These are phyloP conservation scores for Pristionchus pacificus DNA, from an alignment of 1,140 invertebrate genomes.

Conservation along the genomic window DNA sequence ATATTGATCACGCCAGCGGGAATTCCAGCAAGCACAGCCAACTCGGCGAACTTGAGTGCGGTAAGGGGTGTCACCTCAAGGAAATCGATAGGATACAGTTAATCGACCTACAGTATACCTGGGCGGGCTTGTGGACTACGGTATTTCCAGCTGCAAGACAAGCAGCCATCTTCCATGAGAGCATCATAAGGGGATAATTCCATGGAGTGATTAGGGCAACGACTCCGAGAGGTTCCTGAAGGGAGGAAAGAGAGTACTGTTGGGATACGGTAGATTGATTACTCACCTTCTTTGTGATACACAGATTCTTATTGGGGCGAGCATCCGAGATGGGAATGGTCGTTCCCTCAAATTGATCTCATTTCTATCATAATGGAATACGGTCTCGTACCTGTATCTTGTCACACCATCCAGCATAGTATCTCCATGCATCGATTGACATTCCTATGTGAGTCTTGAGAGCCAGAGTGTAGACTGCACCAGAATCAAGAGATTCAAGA, in stretches of 20 bases:
- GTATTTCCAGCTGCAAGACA: conserved; percentile 68
- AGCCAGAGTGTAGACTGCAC: conserved; percentile 88
- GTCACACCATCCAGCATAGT: conserved; percentile 70
- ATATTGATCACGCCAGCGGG: conserved; percentile 92
- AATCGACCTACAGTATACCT: conserved; percentile 64
- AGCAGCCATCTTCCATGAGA: conserved; percentile 65
- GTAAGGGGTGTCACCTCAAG: conserved; percentile 71
- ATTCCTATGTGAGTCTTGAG: conserved; percentile 88
- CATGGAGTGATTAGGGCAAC: conserved; percentile 68
- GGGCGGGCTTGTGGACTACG: conserved; percentile 68
- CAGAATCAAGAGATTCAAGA: conserved; percentile 83
- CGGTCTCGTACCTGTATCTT: conserved; percentile 59
- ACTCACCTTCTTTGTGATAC: conserved; percentile 76
- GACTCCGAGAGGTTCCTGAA: conserved; percentile 69
- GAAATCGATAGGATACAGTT: neutral
- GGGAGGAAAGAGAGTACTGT: neutral
- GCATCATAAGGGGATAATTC: conserved; percentile 66
- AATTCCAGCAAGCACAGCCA: conserved; percentile 78
- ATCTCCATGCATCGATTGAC: conserved; percentile 86
- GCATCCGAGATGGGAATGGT: conserved; percentile 71
- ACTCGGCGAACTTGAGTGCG: conserved; percentile 85
- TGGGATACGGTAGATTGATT: neutral
- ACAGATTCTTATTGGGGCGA: conserved; percentile 80
- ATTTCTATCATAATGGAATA: neutral
- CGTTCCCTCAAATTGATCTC: conserved; percentile 56